Evolutionary conservation across 2,888 invertebrate species (phyloP), one percentile per base, ranked within the genome.

Genomic region (Pyrochroa serraticornis): DNA sequence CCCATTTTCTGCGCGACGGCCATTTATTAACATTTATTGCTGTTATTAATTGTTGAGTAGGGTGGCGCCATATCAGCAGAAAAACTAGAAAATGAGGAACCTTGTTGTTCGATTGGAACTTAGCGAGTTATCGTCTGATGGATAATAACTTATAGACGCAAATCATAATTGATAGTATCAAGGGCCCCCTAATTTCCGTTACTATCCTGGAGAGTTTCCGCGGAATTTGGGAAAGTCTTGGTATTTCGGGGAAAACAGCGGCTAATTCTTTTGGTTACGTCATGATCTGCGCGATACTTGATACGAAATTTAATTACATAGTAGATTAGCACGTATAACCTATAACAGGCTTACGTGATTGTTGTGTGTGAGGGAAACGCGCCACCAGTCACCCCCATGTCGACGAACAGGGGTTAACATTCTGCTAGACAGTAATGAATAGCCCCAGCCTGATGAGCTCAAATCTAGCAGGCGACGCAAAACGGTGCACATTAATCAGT

Each of bases 401-500:
- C 60, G 58, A 42, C 61, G 59, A 58, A 58, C 61, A 61, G 64
- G 66, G 64, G 62, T 61, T 63, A 61, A 65, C 66, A 64, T 58
- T 62, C 62, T 66, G 67, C 59, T 62, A 71, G 72, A 74, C 74
- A 73, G 73, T 75, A 74, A 75, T 75, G 73, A 75, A 75, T 75
- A 73, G 75, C 71, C 69, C 61, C 59, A 65, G 66, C 66, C 69
- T 73, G 72, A 74, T 73, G 72, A 75, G 71, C 71, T 73, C 71
- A 74, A 71, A 73, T 73, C 71, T 70, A 71, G 71, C 70, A 71
- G 73, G 73, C 71, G 74, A 69, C 72, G 72, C 71, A 70, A 73
- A 74, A 73, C 73, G 74, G 64, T 67, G 66, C 60, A 69, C 71
- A 73, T 73, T 71, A 72, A 73, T 73, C 73, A 73, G 73, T 69